Evolutionary conservation across 1,140 invertebrate species (phyloP).

Genomic region (Bombus cullumanus): DNA sequence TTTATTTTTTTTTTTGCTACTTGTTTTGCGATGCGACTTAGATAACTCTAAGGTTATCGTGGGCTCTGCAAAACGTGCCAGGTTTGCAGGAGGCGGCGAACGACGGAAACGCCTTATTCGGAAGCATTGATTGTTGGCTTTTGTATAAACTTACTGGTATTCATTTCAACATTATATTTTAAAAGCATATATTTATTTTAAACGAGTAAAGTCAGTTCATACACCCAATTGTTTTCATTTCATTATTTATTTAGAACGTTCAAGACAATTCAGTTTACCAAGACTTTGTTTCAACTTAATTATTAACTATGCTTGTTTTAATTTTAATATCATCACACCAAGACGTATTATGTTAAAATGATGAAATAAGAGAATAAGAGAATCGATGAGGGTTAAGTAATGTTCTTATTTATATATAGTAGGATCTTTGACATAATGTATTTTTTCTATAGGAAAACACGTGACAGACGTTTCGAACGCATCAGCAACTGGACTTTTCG

Average conservation of each 20-base stretch:
- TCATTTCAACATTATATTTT: slow-evolving; percentile 21
- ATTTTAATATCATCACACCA: no score
- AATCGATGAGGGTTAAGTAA: no score
- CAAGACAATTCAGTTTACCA: no score
- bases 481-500: slow-evolving; percentile 95
- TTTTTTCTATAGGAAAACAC: slow-evolving; percentile 81
- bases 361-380: no score
- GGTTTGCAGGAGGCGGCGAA: slow-evolving; percentile 85
- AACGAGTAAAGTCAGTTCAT: neutral
- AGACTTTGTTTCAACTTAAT: no score
- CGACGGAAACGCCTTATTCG: slow-evolving; percentile 89
- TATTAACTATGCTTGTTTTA: no score
- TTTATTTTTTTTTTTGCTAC: slow-evolving; percentile 19
- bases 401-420: neutral
- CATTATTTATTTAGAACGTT: no score
- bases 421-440: neutral
- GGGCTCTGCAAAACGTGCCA: slow-evolving; percentile 89
- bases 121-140: slow-evolving; percentile 97
- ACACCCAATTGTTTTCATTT: no score
- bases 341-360: no score
- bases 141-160: slow-evolving; percentile 89
- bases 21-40: slow-evolving; percentile 73
- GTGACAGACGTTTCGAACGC: slow-evolving; percentile 95
- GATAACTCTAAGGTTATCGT: slow-evolving; percentile 91
- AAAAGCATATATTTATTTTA: neutral